Percentiles rank a stretch among this genome's conserved stretches.
Evolutionary conservation across 2,888 invertebrate genomes (phyloP).

Genomic region (Oxytorus armatus): DNA sequence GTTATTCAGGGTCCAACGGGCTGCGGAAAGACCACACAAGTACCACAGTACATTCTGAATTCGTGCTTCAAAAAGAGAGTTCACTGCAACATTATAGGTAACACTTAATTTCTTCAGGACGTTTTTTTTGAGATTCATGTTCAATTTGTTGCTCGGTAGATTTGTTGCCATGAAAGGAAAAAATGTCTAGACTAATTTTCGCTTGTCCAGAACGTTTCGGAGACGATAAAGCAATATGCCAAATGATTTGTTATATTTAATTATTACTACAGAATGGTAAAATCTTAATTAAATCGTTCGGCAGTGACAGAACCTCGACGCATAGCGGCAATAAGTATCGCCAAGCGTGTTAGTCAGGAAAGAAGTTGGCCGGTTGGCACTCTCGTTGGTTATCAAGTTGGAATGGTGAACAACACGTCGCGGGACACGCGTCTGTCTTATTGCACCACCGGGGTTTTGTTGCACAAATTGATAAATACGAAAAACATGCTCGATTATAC

Average conservation of each 20-base stretch:
- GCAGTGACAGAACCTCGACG: constrained; percentile 96
- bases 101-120: background rate
- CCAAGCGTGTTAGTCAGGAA: constrained; percentile 93
- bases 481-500: constrained; percentile 92
- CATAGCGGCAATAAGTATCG: constrained; percentile 96
- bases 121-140: background rate
- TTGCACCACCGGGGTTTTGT: constrained; percentile 95
- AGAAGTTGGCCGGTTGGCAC: constrained; percentile 93
- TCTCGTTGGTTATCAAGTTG: constrained; percentile 95
- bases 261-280: too few relatives aligned
- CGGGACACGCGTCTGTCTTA: constrained; percentile 92
- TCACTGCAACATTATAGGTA: constrained; percentile 91
- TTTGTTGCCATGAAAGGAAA: background rate
- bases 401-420: constrained; percentile 87
- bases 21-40: constrained; percentile 96
- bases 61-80: constrained; percentile 87
- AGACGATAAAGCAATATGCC: too few relatives aligned
- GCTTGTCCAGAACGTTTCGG: background rate
- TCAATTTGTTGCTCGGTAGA: background rate
- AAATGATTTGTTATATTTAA: too few relatives aligned
- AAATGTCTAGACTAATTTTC: background rate
- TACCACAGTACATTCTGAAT: constrained; percentile 96
- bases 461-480: constrained; percentile 90
- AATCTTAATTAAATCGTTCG: background rate
- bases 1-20: constrained; percentile 97